Conservation (phyloP, 2,113 vertebrate genomes). For the Laticauda colubrina region DNA sequence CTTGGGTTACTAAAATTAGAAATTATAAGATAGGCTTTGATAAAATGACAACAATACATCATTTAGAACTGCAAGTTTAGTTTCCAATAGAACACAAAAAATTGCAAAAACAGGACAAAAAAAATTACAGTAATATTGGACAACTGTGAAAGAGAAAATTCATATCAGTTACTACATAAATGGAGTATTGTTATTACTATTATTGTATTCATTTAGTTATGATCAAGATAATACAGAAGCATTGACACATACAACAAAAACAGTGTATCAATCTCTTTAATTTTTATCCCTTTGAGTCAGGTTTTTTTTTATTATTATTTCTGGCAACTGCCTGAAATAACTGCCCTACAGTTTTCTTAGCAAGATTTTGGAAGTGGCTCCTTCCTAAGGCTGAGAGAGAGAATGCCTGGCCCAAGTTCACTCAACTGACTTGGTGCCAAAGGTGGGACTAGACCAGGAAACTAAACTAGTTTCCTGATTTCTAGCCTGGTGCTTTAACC, state of each 20-base stretch:
- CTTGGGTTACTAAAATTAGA: neutral
- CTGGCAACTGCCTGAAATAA: neutral
- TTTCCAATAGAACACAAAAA: neutral
- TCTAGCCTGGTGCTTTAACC: neutral
- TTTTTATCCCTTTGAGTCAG: too few relatives aligned
- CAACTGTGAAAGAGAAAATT: neutral
- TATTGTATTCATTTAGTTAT: neutral
- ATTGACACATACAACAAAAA: neutral
- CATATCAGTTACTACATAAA: neutral
- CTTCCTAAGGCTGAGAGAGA: neutral
- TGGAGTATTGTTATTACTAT: neutral
- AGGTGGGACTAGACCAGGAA: neutral
- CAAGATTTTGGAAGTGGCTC: too few relatives aligned
- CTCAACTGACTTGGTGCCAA: neutral
- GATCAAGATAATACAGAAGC: neutral
- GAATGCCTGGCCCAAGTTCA: neutral
- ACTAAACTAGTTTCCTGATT: neutral
- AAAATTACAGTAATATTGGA: neutral
- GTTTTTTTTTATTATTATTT: neutral
- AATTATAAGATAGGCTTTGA: neutral
- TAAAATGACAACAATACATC: neutral
- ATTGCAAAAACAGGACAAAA: neutral
- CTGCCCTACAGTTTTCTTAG: neutral
- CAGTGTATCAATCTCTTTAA: neutral
- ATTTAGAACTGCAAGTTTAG: neutral